Conservation (phyloP, 2,888 invertebrate species). For the Lochmaea crataegi region DNA sequence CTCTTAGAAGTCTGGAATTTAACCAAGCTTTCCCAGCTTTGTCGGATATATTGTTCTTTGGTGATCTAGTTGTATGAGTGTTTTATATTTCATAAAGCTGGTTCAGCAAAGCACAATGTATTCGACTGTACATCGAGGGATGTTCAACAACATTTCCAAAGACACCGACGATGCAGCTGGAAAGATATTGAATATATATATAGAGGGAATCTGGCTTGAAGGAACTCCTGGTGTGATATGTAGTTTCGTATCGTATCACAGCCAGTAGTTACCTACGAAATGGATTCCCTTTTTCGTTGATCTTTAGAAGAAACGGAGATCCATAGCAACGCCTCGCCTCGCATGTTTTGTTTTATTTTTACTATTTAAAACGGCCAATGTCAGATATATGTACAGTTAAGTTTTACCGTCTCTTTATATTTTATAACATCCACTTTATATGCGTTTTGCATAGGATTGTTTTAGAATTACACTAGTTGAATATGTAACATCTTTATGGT, state of each 20-base stretch:
- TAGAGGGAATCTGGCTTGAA: constrained; percentile 64
- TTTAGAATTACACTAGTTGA: too few relatives aligned
- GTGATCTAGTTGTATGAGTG: constrained; percentile 67
- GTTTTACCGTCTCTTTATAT: too few relatives aligned
- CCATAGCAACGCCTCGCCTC: not conserved
- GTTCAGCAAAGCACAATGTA: constrained; percentile 66
- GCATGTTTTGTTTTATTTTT: too few relatives aligned
- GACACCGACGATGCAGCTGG: not conserved
- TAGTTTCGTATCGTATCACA: constrained; percentile 64
- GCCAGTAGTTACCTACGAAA: constrained; percentile 67
- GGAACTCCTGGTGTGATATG: constrained; percentile 67
- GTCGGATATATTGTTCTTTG: constrained; percentile 66
- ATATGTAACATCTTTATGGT: too few relatives aligned
- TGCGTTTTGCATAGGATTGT: too few relatives aligned
- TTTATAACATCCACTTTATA: too few relatives aligned
- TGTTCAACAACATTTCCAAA: not conserved
- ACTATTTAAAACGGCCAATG: too few relatives aligned
- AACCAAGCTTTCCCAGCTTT: constrained; percentile 41
- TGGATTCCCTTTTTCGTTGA: constrained; percentile 56
- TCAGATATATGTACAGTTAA: too few relatives aligned
- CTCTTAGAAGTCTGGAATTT: constrained; percentile 10
- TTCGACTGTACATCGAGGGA: constrained; percentile 59
- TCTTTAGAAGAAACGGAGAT: not conserved
- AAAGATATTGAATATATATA: not conserved
- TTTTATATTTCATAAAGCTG: constrained; percentile 65